Evolutionary conservation across 2,888 invertebrate species (phyloP), one percentile per base, ranked within the genome.

Genomic region (Clunio marinus): DNA sequence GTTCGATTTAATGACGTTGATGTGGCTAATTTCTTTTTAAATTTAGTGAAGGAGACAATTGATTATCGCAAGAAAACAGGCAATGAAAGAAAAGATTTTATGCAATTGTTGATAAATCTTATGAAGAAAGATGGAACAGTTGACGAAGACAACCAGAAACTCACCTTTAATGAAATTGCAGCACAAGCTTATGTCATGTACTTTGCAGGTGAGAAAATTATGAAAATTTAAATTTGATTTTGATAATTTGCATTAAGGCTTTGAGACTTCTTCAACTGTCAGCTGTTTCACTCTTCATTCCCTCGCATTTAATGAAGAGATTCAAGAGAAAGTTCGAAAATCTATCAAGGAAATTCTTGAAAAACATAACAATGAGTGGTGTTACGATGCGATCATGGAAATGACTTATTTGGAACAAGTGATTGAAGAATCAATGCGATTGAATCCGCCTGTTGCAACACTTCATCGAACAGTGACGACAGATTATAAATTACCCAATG

Each of bases 171-270:
- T 13, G 80, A 82, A 66, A 77, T 83, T 24, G 81, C 81, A 0
- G 82, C 84, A 0, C 83, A 84, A 69, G 80, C 82, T 0, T 81
- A 84, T 75, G 73, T 84, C 20, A n/a, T n/a, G n/a, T n/a, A n/a
- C n/a, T n/a, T n/a, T n/a, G n/a, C n/a, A n/a, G n/a, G n/a, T n/a
- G n/a, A n/a, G n/a, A n/a, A n/a, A n/a, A n/a, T n/a, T n/a, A n/a
- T n/a, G n/a, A n/a, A n/a, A n/a, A n/a, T n/a, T n/a, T n/a, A n/a
- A n/a, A n/a, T n/a, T 75, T 83, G 13, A 84, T n/a, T n/a, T n/a
- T n/a, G n/a, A n/a, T n/a, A n/a, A n/a, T n/a, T n/a, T n/a, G n/a
- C n/a, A n/a, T n/a, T n/a, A 83, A n/a, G 85, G 85, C 0, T 59
- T 59, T 20, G 59, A 59, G 7, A 32, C 59, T 8, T 59, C 59